phyloP scores from a whole-genome alignment of 1,140 invertebrate genomes.

The Tetranychus urticae region DNA sequence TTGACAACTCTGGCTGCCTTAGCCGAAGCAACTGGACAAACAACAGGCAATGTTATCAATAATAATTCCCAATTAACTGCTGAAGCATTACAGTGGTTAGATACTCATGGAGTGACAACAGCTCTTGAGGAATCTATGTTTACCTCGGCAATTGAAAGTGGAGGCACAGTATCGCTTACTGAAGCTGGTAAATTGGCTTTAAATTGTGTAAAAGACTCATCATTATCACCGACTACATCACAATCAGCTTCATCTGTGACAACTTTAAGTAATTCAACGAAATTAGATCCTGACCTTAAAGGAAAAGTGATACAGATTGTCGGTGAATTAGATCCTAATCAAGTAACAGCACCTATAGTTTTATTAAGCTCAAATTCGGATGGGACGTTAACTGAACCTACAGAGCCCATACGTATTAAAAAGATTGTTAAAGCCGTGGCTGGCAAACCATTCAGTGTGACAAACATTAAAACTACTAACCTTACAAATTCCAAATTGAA shows the following conservation, averaged over 20 bases:
- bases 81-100: conserved; percentile 35
- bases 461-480: background rate
- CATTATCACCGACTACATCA: background rate
- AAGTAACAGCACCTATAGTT: conserved; percentile 5
- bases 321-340: conserved; percentile 9
- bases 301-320: conserved; percentile 17
- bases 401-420: background rate
- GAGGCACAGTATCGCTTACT: conserved; percentile 47
- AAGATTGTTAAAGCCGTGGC: background rate
- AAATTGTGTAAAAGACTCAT: conserved; percentile 28
- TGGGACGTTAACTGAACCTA: background rate
- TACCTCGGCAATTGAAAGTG: conserved; percentile 48
- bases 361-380: conserved; percentile 1
- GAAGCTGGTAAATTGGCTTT: conserved; percentile 48
- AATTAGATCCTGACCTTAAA: background rate
- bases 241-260: background rate
- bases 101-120: conserved; percentile 54
- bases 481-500: background rate
- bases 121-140: conserved; percentile 45
- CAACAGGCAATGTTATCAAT: conserved; percentile 1
- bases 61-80: conserved; percentile 3
- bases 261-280: background rate
- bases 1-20: conserved; percentile 23
- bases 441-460: background rate
- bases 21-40: conserved; percentile 21